Evolutionary conservation across 2,888 invertebrate genomes (phyloP).

Genomic region (Portevinia maculata): DNA sequence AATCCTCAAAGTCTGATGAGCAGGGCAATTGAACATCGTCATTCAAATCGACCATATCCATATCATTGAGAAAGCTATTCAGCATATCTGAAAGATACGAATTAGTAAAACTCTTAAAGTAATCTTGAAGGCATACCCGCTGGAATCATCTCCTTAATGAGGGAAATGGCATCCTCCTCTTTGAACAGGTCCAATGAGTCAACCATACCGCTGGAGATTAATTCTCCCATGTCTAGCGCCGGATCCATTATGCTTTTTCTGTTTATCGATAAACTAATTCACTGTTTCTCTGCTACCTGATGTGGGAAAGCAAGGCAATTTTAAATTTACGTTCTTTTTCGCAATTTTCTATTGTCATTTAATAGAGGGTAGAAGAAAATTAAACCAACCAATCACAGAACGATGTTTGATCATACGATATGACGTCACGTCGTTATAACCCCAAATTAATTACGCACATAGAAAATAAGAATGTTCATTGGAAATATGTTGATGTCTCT

Average conservation of each 20-base stretch:
- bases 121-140: no score
- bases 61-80: conserved; percentile 80
- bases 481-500: conserved; percentile 54
- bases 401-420: conserved; percentile 81
- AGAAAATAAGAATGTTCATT: conserved; percentile 65
- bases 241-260: conserved; percentile 73
- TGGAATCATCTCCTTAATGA: conserved; percentile 81
- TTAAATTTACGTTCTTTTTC: conserved; percentile 23
- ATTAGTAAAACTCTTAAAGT: no score
- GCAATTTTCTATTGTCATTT: conserved; percentile 52
- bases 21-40: conserved; percentile 77
- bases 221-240: conserved; percentile 78
- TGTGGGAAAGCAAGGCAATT: conserved; percentile 34
- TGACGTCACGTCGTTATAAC: conserved; percentile 78
- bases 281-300: conserved; percentile 22
- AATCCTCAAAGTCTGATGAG: conserved; percentile 76
- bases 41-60: conserved; percentile 78
- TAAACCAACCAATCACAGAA: conserved; percentile 80
- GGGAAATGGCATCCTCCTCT: conserved; percentile 81
- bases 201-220: conserved; percentile 77
- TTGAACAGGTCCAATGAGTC: conserved; percentile 80
- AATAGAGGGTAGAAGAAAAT: conserved; percentile 63
- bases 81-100: conserved; percentile 79
- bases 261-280: conserved; percentile 17
- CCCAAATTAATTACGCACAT: conserved; percentile 74